Base-by-base conservation (phyloP, 2,113 vertebrate genomes). In the Anhinga anhinga region DNA sequence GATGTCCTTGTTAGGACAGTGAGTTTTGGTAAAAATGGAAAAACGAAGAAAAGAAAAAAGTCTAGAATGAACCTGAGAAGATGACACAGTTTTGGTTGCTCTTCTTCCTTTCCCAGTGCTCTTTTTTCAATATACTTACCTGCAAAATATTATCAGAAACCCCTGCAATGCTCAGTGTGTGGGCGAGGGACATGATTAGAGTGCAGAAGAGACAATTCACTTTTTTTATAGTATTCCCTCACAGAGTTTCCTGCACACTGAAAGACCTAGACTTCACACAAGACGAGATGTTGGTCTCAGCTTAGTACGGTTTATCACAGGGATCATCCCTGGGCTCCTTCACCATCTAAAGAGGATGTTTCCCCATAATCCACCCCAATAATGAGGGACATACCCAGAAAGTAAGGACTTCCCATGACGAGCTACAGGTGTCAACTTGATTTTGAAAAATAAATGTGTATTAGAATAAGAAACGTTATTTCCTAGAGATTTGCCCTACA, bases 231-330 rank as follows among this genome's bases (percentile, higher is more conserved):
- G 9, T 34, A 42, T 74, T 82, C 10, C 14, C 27, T 95, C 67
- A 81, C 19, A 47, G 40, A 36, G 9, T 86, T 92, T 50, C 30
- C 25, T 65, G 61, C 21, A 23, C 59, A 15, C 55, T 80, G 91
- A 88, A 93, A 91, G 32, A 93, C 70, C 15, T 88, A 50, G 22
- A 82, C 59, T 77, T 97, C 90, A 95, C 82, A 85, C 23, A 87
- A 69, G 5, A 40, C 3, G 2, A 96, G 78, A 62, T 34, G 11
- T 23, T 88, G 26, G 12, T 21, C 34, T 63, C 52, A 74, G 22
- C 16, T 13, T 7, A 92, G 83, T 16, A 85, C 77, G 10, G 29
- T 73, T 66, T 96, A 52, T 63, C 72, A 93, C 11, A 94, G 45
- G 40, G 67, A 93, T 69, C 59, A 73, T n/a, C 86, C 70, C 49